Base-by-base conservation (phyloP, 1,140 invertebrate species). In the Zaprionus kolodkinae region DNA sequence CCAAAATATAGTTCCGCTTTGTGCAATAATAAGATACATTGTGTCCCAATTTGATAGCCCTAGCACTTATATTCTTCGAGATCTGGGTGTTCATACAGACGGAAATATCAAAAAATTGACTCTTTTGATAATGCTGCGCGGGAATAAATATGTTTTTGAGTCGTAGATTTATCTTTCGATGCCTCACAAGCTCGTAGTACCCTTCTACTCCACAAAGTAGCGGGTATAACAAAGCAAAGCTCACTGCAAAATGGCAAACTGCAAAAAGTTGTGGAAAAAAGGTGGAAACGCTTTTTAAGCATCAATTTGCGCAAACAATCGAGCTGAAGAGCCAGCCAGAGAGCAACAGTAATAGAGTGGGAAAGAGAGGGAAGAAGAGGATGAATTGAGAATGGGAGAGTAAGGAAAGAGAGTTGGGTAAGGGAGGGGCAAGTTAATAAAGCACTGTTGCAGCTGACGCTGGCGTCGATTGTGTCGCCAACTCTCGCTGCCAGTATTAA, bases 281-380 rank as follows among this genome's bases (percentile, higher is more conserved):
- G 82, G 76, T 87, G 79, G 68, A 86, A 86, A 72, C 79, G 65
- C 76, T 78, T 70, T 79, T 83, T 79, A 79, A 88, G 83, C 79
- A 87, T 88, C 83, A 79, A 87, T 86, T 86, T 87, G 79, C 66
- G 60, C 84, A 88, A 87, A 88, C 84, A 87, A 79, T 87, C 61
- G 60, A 68, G 71, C 64, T 66, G 50, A 40, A 59, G 55, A 30
- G 55, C 33, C 33, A 59, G 57, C 67, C 77, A 78, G 27, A 30
- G 63, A 60, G 52, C 61, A 67, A 57, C 43, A 55, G 11, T 15
- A 54, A 48, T 4, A 30, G 1, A 6, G 15, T 21, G 13, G 52
- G 48, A 21, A 50, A 40, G 55, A 66, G 80, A 76, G 69, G 48
- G 45, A 38, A 30, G 62, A 52, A 15, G 3, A 62, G 21, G 21